A percentile compares a stretch with the other conserved stretches of the same genome.
These are phyloP conservation scores for Drosophila incognita DNA, from an alignment of 2,888 invertebrate species.

Conservation along the genomic window DNA sequence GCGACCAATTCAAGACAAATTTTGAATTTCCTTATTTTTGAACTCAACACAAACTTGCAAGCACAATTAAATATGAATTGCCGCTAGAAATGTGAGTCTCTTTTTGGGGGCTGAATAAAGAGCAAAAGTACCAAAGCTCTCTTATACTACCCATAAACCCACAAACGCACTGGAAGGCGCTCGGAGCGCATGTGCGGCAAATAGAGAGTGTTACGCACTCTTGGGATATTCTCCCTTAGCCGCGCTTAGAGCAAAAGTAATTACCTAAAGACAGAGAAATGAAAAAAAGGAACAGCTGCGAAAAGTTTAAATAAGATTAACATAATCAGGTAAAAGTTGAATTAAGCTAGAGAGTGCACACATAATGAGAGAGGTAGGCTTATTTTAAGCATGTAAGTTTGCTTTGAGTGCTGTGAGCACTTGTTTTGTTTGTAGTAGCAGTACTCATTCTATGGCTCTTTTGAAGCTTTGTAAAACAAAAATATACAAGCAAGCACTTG, in stretches of 20 bases:
- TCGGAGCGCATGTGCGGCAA: slow-evolving; percentile 48
- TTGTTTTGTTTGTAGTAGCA: background rate
- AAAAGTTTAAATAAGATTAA: slow-evolving; percentile 7
- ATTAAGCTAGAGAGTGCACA: background rate
- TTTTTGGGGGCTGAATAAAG: slow-evolving; percentile 66
- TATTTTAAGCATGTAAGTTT: slow-evolving; percentile 14
- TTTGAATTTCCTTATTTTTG: background rate
- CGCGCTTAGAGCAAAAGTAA: slow-evolving; percentile 2
- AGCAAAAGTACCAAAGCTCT: slow-evolving; percentile 55
- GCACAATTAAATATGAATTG: slow-evolving; percentile 37
- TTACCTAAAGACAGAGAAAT: background rate
- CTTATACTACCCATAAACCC: slow-evolving; percentile 64
- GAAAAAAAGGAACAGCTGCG: background rate
- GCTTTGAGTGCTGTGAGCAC: slow-evolving; percentile 5
- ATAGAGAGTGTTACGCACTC: slow-evolving; percentile 19
- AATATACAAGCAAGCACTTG: slow-evolving; percentile 41
- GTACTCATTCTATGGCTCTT: slow-evolving; percentile 4
- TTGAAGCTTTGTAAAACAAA: slow-evolving; percentile 28
- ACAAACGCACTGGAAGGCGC: slow-evolving; percentile 49
- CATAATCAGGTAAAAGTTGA: background rate
- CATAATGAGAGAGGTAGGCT: background rate
- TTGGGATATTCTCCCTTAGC: slow-evolving; percentile 58
- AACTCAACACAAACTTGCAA: background rate
- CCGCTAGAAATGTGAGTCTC: slow-evolving; percentile 14
- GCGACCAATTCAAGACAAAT: background rate